A percentile compares a stretch with the other conserved stretches of the same genome.
Conservation (phyloP, 2,113 vertebrate species). For the Elephas maximus region DNA sequence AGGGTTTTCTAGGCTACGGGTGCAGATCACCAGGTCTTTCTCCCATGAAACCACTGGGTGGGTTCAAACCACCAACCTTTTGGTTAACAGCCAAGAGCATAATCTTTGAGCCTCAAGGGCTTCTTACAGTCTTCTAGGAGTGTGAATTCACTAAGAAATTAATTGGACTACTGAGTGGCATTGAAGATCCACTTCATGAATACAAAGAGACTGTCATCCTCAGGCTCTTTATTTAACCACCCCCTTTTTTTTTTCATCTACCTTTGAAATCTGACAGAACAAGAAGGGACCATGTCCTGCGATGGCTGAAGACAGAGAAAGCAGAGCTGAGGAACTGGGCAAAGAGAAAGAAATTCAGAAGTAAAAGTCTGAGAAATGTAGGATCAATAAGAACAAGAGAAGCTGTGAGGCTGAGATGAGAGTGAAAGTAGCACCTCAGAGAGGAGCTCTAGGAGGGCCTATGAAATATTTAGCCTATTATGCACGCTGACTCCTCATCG, state of each 20-base stretch:
- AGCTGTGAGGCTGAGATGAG: background rate
- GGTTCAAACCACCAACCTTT: background rate
- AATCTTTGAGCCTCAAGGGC: background rate
- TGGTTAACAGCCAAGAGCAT: background rate
- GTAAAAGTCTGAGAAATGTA: background rate
- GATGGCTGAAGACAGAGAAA: background rate
- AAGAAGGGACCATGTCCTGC: background rate
- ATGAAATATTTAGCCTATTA: background rate
- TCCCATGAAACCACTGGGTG: background rate
- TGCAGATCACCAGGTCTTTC: background rate
- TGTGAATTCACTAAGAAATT: background rate
- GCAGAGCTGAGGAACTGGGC: background rate
- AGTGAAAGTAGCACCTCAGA: background rate
- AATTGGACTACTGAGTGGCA: background rate
- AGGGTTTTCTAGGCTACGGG: background rate
- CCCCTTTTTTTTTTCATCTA: background rate
- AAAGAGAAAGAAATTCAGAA: background rate
- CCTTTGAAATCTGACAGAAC: background rate
- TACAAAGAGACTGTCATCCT: background rate
- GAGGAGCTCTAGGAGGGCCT: background rate
- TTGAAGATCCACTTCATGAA: background rate
- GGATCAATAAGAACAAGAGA: background rate
- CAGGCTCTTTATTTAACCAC: background rate
- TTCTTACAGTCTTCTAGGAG: background rate
- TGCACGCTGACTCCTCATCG: background rate